Base-by-base conservation (phyloP, 2,797 vertebrate genomes). In the Fistularia commersonii region DNA sequence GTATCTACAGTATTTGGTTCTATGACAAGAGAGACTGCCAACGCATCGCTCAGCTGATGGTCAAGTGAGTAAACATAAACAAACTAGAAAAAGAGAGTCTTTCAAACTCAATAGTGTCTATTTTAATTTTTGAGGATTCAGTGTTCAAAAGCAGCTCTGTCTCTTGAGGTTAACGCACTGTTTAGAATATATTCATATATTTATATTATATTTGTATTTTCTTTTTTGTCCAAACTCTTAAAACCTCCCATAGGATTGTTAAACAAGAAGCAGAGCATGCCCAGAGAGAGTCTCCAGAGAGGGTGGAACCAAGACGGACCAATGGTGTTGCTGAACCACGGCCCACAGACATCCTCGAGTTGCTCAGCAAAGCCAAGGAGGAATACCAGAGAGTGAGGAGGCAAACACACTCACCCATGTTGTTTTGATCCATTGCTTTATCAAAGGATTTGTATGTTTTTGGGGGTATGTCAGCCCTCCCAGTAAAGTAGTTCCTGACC, bases 1-100 rank as follows among this genome's bases (percentile, higher is more conserved):
- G 95, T 41, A 98, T 98, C 89, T 98, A 98, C 85, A 98, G 96
- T 77, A 98, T 99, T 88, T 99, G 97, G 96, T 99, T 99, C 88
- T 98, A 98, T 41, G 94, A 98, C 85, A 96, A 95, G 88, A 93
- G 88, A 41, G 97, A 99, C 87, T 99, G 96, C 82, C 94, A 97
- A 64, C 93, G 96, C 74, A 98, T 98, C 50, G 94, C 97, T 56
- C 94, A 95, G 77, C 93, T 98, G 70, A 99, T 99, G 97, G 89
- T 95, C 32, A 90, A 92, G 97, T 99, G 91, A 96, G 93, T 93
- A 57, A 35, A 15, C 7, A 32, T 8, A 32, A 1, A 4, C 32
- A 32, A 6, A 36, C 7, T 7, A 2, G 35, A 36, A 10, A 36
- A 2, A 36, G 35, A 36, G 6, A 36, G 9, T 2, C 23, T 23